phyloP scores from a whole-genome alignment of 2,797 vertebrate species.

The Microhierax caerulescens region DNA sequence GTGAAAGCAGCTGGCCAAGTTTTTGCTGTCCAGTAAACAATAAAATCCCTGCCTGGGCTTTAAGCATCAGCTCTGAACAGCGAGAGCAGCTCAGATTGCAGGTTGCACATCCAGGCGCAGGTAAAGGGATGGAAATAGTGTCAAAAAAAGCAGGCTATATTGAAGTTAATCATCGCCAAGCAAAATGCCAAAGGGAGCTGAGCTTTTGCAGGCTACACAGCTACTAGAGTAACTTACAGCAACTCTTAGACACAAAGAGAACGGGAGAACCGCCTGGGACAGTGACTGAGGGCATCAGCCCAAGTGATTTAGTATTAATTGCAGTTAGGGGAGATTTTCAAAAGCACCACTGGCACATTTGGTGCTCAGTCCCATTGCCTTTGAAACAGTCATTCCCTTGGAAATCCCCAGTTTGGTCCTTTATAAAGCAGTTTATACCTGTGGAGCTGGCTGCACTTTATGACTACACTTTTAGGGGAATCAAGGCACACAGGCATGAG shows the following conservation, averaged over 20 bases:
- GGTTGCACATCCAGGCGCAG: background rate
- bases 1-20: background rate
- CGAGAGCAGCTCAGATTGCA: accelerated
- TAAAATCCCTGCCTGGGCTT: background rate
- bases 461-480: background rate
- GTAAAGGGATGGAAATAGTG: background rate
- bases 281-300: background rate
- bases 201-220: background rate
- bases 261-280: accelerated
- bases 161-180: background rate
- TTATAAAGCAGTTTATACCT: background rate
- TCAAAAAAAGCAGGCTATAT: background rate
- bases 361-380: background rate
- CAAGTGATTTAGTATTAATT: background rate
- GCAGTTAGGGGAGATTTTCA: background rate
- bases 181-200: background rate
- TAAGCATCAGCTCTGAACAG: background rate
- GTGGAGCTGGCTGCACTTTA: background rate
- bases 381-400: background rate
- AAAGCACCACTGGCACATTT: accelerated
- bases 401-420: background rate
- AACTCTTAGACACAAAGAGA: background rate
- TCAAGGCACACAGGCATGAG: background rate
- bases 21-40: background rate
- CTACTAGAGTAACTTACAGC: background rate